These are phyloP conservation scores for Dugesia japonica DNA, from an alignment of 2,888 invertebrate genomes.

Conservation along the genomic window DNA sequence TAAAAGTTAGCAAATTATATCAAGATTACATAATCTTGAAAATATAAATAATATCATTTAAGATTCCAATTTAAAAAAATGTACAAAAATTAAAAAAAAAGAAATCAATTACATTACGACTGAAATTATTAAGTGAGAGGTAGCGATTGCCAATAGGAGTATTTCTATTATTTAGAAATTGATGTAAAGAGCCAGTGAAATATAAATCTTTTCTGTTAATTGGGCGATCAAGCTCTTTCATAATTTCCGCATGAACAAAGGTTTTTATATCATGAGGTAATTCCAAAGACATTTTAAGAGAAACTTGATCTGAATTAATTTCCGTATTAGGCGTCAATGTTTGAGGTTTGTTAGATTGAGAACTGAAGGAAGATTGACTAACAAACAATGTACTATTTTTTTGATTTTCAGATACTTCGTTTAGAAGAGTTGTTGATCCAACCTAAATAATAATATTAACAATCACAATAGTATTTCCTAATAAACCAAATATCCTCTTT, in stretches of 20 bases:
- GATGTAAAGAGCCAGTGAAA: conserved; percentile 23
- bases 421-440: conserved; percentile 2
- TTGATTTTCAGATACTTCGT: neutral
- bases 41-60: neutral
- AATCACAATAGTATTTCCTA: too few relatives aligned
- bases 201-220: conserved; percentile 30
- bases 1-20: neutral
- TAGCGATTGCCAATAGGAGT: neutral
- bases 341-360: neutral
- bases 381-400: neutral
- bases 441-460: neutral
- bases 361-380: conserved; percentile 15
- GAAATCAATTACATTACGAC: neutral
- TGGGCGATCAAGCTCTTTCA: conserved; percentile 25
- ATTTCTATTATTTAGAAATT: neutral
- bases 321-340: neutral
- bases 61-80: neutral
- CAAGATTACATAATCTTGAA: neutral
- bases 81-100: neutral
- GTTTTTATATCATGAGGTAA: neutral
- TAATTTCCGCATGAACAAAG: neutral
- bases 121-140: neutral
- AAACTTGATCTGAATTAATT: neutral
- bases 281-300: neutral
- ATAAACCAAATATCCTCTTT: too few relatives aligned